Evolutionary conservation across 2,797 vertebrate species (phyloP).

Genomic region (Micromesistius poutassou): DNA sequence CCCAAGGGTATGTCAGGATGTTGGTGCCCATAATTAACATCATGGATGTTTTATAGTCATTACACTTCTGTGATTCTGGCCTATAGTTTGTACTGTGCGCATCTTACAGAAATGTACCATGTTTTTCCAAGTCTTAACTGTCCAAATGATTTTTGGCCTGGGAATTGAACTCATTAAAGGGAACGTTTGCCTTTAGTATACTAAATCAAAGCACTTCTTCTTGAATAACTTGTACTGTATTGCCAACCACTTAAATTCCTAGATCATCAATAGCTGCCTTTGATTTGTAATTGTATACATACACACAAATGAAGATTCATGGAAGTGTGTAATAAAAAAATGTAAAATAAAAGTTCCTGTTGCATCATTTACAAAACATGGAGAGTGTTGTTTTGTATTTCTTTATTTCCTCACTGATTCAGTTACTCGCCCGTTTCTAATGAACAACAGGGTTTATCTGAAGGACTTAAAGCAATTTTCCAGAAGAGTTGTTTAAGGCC

Average conservation of each 20-base stretch:
- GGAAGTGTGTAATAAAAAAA: neutral
- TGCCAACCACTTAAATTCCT: neutral
- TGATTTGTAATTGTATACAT: neutral
- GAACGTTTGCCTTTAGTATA: neutral
- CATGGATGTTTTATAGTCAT: neutral
- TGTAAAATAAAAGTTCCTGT: slow-evolving; percentile 9
- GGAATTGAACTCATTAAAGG: neutral
- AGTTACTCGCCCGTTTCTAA: slow-evolving; percentile 9
- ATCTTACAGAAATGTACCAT: neutral
- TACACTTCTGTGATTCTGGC: neutral
- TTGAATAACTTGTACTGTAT: slow-evolving; percentile 11
- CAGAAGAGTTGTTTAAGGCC: neutral
- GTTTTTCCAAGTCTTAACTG: neutral
- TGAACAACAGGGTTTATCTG: slow-evolving; percentile 6
- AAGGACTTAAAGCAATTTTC: slow-evolving; percentile 1
- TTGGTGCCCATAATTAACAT: no score
- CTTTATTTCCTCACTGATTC: slow-evolving; percentile 12
- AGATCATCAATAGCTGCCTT: neutral
- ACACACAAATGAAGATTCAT: neutral
- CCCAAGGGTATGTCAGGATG: no score
- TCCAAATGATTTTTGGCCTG: neutral
- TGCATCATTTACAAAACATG: neutral
- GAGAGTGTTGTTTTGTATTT: slow-evolving; percentile 5
- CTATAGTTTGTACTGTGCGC: neutral
- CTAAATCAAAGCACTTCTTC: neutral